Evolutionary conservation across 1,140 invertebrate species (phyloP), one percentile per base, ranked within the genome.

Genomic region (Zaprionus ornatus): DNA sequence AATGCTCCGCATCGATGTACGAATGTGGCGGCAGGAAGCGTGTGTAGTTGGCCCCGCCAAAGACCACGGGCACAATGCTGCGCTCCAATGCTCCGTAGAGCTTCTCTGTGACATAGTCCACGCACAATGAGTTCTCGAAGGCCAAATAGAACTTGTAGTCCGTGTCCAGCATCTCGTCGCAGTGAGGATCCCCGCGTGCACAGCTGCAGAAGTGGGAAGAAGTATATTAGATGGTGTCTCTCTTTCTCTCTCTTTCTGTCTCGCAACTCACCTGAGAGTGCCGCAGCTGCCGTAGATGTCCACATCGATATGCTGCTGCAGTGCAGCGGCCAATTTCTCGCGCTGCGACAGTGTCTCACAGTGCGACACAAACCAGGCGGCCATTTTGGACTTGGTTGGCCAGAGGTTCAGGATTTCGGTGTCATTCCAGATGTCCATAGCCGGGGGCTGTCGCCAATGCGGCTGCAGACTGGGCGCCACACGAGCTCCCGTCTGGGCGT

Each of bases 251-350:
- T 48, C 45, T 48, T 5, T 19, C 42, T 13, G 21, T 10, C 0
- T 21, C 10, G 21, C 7, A 12, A 74, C 54, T 84, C 63, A 92
- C 91, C 74, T 88, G 1, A 91, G 71, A 0, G 54, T 65, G 1
- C 94, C 94, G 80, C 96, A 96, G 1, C 80, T 90, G 9, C 96
- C 96, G 80, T 94, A 96, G n/a, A 96, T 93, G 82, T 96, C 95
- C 6, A 97, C 94, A 4, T 86, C 29, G 15, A 96, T 93, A 70
- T 93, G 93, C 59, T 21, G 35, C 55, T 93, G 82, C 6, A 96
- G 90, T 71, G 94, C 92, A 23, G 86, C 77, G 0, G 94, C 94
- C 64, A 94, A 94, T 3, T 91, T 65, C 77, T 95, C 93, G 7
- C 96, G 83, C n/a, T 92, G 82, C 55, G 94, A 94, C 1, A 90